Conservation (phyloP, 2,797 vertebrate species). For the Macrochelys suwanniensis region DNA sequence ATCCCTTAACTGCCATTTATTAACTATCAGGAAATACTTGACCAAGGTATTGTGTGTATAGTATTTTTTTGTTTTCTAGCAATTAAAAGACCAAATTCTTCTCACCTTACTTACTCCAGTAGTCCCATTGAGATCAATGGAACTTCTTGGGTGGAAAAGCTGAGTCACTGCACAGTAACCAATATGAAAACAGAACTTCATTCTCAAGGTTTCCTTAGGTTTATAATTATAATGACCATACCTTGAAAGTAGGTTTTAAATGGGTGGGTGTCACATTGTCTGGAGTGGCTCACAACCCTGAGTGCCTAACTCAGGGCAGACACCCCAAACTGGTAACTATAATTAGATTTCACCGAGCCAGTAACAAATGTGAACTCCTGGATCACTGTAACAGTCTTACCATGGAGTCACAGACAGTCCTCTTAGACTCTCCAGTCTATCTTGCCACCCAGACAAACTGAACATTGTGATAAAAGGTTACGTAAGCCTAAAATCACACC, state of each 20-base stretch:
- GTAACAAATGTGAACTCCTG: too few species aligned
- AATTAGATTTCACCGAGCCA: too few species aligned
- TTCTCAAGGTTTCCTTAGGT: not conserved
- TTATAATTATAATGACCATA: not conserved
- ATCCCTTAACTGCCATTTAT: constrained; percentile 52
- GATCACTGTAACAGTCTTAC: too few species aligned
- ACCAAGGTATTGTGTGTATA: constrained; percentile 14
- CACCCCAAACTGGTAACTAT: too few species aligned
- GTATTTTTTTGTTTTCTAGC: not conserved
- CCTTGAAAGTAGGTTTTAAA: not conserved
- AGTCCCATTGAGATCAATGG: not conserved
- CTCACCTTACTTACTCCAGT: not conserved
- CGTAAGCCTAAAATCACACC: too few species aligned
- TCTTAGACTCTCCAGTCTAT: too few species aligned
- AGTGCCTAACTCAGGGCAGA: too few species aligned
- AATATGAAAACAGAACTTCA: rapidly evolving
- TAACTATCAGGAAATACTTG: constrained; percentile 69
- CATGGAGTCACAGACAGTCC: too few species aligned
- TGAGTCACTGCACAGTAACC: too few species aligned
- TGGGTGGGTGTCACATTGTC: not conserved
- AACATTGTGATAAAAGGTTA: too few species aligned
- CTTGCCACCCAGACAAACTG: too few species aligned
- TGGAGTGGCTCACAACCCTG: too few species aligned
- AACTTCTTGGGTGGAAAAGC: rapidly evolving
- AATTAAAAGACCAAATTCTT: not conserved